Conservation (phyloP, 1,140 invertebrate species). For the Papilio machaon region DNA sequence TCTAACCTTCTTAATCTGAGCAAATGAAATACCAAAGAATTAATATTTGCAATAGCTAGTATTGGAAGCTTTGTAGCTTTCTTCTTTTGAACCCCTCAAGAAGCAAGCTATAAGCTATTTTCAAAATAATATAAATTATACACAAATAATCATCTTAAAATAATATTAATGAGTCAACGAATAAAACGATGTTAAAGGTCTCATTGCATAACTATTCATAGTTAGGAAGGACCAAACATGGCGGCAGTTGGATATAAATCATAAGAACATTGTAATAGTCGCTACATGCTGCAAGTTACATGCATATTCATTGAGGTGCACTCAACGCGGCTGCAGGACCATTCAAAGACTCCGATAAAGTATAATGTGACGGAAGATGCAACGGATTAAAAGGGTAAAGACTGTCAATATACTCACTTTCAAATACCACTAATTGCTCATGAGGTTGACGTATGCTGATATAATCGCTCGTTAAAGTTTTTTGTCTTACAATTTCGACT, state of each 20-base stretch:
- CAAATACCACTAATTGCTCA: not conserved
- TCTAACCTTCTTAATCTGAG: not conserved
- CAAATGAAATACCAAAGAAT: too few relatives aligned
- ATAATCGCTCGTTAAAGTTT: too few relatives aligned
- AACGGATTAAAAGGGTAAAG: not conserved
- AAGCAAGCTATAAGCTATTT: not conserved
- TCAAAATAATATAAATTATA: too few relatives aligned
- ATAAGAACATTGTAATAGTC: slow-evolving; percentile 16
- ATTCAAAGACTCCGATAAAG: not conserved
- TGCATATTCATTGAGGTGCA: slow-evolving; percentile 27
- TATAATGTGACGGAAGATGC: slow-evolving; percentile 21
- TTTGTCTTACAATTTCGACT: too few relatives aligned
- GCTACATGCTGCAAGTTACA: not conserved
- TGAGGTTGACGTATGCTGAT: not conserved
- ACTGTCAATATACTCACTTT: not conserved
- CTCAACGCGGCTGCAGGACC: not conserved
- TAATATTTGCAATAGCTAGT: too few relatives aligned
- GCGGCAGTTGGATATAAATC: slow-evolving; percentile 26
- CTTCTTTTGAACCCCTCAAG: too few relatives aligned
- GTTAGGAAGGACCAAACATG: slow-evolving; percentile 18
- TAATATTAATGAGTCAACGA: slow-evolving; percentile 16
- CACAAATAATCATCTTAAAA: not conserved
- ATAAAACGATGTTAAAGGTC: not conserved
- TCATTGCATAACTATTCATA: slow-evolving; percentile 27
- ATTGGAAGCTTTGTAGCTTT: not conserved